phyloP scores from a whole-genome alignment of 2,113 vertebrate genomes.

The Mustelus asterias region DNA sequence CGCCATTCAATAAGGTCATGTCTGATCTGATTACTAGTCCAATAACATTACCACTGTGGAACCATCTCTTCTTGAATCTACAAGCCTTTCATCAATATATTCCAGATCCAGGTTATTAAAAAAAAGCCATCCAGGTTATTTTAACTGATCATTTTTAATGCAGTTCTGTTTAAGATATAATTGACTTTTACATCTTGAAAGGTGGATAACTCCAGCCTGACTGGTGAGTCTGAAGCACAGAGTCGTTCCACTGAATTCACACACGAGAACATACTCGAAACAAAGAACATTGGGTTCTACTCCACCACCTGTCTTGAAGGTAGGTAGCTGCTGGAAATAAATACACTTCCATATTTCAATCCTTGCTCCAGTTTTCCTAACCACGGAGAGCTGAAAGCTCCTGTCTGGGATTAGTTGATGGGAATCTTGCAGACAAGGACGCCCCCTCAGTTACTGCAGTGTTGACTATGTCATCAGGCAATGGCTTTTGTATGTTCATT shows the following conservation, averaged over 20 bases:
- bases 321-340: slow-evolving; percentile 38
- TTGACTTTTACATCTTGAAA: slow-evolving; percentile 44
- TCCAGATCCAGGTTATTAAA: neutral
- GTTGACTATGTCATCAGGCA: neutral
- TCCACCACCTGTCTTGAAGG: slow-evolving; percentile 72
- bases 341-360: neutral
- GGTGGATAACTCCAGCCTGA: slow-evolving; percentile 73
- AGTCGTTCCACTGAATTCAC: slow-evolving; percentile 61
- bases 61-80: neutral
- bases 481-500: neutral
- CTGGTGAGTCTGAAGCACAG: slow-evolving; percentile 68
- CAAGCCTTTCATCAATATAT: neutral
- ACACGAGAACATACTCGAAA: slow-evolving; percentile 64
- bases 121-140: neutral
- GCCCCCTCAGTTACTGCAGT: neutral
- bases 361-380: neutral
- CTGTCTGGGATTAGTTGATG: no score
- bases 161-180: neutral
- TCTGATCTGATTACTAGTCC: neutral
- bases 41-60: neutral
- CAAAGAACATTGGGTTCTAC: slow-evolving; percentile 66
- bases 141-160: neutral
- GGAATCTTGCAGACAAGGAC: no score
- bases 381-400: no score
- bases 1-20: no score